Conservation (phyloP, 2,113 vertebrate species). For the Sitta europaea region DNA sequence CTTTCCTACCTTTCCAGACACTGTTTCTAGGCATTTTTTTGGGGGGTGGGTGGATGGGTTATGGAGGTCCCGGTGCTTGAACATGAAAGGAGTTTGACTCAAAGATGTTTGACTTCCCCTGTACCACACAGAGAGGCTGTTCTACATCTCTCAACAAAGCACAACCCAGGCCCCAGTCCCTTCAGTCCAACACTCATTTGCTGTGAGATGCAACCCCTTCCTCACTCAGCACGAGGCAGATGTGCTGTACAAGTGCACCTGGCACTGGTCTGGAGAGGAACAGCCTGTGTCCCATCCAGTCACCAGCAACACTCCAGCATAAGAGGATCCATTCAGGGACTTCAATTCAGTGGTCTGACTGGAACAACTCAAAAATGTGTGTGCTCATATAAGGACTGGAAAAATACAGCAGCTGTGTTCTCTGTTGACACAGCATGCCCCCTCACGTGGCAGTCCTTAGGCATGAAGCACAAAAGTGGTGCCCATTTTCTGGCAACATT, state of each 20-base stretch:
- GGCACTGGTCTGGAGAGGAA: neutral
- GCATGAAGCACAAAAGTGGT: accelerated
- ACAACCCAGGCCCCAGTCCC: neutral
- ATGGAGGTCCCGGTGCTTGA: neutral
- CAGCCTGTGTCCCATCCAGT: neutral
- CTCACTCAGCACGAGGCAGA: neutral
- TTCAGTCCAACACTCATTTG: neutral
- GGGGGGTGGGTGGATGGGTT: accelerated
- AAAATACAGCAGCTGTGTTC: neutral
- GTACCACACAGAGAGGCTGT: neutral
- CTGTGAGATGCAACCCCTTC: neutral
- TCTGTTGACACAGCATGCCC: neutral
- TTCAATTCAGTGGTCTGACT: neutral
- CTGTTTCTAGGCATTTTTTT: neutral
- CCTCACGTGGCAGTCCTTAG: neutral
- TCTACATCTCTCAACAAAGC: neutral
- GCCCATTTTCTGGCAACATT: neutral
- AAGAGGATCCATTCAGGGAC: neutral
- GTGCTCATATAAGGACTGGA: accelerated
- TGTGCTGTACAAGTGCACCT: neutral
- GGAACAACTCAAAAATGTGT: neutral
- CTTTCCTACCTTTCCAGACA: neutral
- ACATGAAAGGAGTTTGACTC: neutral
- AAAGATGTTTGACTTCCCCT: neutral
- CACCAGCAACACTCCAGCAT: neutral